Conservation (phyloP, 2,888 invertebrate genomes). For the Pimpla rufipes region DNA sequence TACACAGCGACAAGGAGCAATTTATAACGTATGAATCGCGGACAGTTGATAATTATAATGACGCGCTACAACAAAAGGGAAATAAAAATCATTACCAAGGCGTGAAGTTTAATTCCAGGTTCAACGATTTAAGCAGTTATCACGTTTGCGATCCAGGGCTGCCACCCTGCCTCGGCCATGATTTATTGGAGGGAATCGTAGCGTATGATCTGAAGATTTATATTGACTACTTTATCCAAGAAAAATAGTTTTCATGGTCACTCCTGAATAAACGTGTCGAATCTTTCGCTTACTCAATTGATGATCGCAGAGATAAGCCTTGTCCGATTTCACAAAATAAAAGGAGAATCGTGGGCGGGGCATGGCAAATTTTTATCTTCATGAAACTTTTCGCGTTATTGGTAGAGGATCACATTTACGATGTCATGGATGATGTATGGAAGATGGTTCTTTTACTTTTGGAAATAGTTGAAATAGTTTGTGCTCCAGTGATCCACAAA, state of each 20-base stretch:
- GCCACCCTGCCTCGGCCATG: conserved; percentile 76
- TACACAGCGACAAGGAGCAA: conserved; percentile 28
- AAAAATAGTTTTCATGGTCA: conserved; percentile 50
- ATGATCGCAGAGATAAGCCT: background rate
- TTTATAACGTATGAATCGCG: background rate
- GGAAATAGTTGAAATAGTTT: conserved; percentile 60
- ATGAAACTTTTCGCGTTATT: conserved; percentile 51
- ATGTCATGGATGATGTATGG: conserved; percentile 46
- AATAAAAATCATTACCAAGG: conserved; percentile 55
- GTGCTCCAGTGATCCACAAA: conserved; percentile 52
- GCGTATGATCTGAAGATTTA: conserved; percentile 68
- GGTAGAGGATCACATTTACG: conserved; percentile 53
- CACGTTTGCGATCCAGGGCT: conserved; percentile 74
- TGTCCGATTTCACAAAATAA: background rate
- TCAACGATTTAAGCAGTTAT: conserved; percentile 71
- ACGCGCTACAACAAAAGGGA: background rate
- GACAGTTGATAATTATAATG: background rate
- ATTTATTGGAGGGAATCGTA: conserved; percentile 73
- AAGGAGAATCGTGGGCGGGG: conserved; percentile 34
- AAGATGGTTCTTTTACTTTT: conserved; percentile 32
- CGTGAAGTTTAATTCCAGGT: conserved; percentile 72
- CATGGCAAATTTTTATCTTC: conserved; percentile 60
- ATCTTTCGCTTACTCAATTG: background rate
- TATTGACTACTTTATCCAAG: conserved; percentile 60
- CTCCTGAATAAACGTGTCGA: background rate